phyloP scores from a whole-genome alignment of 1,140 invertebrate species.

The Drosophila eugracilis region DNA sequence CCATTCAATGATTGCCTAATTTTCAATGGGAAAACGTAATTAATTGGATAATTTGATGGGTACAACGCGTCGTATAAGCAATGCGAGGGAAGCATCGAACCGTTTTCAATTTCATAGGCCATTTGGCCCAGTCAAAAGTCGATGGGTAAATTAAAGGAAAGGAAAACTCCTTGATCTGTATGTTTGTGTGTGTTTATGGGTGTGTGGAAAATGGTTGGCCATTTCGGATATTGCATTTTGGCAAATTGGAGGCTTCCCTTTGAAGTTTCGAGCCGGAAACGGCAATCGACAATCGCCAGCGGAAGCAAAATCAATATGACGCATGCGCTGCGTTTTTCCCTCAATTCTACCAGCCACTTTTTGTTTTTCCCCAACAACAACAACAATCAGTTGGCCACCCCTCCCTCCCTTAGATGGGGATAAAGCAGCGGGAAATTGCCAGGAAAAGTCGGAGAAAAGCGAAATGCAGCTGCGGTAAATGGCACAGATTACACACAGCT shows the following conservation, averaged over 20 bases:
- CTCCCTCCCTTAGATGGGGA: not conserved
- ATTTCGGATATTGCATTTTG: slow-evolving; percentile 50
- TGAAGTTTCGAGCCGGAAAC: slow-evolving; percentile 63
- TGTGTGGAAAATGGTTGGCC: not conserved
- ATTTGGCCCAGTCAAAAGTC: slow-evolving; percentile 3
- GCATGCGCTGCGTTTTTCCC: slow-evolving; percentile 65
- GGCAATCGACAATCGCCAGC: slow-evolving; percentile 45
- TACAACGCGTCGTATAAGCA: slow-evolving; percentile 25
- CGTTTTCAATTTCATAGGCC: slow-evolving; percentile 3
- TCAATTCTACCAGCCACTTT: not conserved
- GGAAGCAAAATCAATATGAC: slow-evolving; percentile 75
- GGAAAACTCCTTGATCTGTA: not conserved
- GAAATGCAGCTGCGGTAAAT: slow-evolving; percentile 39
- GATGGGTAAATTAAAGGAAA: slow-evolving; percentile 15
- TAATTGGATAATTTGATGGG: slow-evolving; percentile 46
- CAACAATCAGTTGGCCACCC: too few relatives aligned
- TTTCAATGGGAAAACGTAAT: slow-evolving; percentile 27
- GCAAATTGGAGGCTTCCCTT: slow-evolving; percentile 74
- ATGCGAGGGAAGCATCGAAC: slow-evolving; percentile 4
- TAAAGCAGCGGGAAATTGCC: slow-evolving; percentile 31
- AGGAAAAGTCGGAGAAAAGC: slow-evolving; percentile 42
- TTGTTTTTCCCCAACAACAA: not conserved
- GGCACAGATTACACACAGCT: slow-evolving; percentile 45
- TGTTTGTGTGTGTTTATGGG: too few relatives aligned
- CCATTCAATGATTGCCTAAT: slow-evolving; percentile 10